Conservation (phyloP, 2,113 vertebrate genomes). For the Ammodytes marinus region DNA sequence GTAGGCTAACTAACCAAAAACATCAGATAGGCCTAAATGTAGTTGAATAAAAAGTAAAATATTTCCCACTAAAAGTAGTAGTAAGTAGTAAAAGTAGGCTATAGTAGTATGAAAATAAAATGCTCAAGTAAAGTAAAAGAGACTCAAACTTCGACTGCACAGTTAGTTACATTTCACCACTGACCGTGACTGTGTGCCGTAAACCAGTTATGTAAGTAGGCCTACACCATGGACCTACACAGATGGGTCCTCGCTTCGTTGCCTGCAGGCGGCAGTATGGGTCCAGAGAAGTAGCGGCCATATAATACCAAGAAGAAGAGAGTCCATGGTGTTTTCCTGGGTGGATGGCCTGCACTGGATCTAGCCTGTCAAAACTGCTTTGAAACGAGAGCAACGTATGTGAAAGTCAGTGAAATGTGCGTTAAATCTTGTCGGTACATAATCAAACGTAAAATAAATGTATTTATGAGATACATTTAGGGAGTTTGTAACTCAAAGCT, state of each 20-base stretch:
- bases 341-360: slow-evolving; percentile 71
- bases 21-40: not conserved
- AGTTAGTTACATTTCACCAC: not conserved
- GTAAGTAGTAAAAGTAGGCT: not conserved
- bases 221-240: too few species aligned
- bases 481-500: not conserved
- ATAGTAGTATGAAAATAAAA: not conserved
- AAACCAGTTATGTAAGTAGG: too few species aligned
- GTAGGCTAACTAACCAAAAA: not conserved
- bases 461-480: not conserved
- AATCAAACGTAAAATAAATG: not conserved
- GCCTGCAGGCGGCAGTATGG: slow-evolving; percentile 34
- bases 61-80: not conserved
- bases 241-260: not conserved
- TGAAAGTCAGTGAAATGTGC: slow-evolving; percentile 60
- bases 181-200: too few species aligned
- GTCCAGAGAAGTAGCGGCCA: not conserved
- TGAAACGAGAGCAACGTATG: slow-evolving; percentile 58
- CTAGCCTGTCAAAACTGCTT: slow-evolving; percentile 59
- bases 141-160: not conserved
- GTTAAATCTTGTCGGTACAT: not conserved
- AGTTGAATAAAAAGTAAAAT: not conserved
- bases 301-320: slow-evolving; percentile 49
- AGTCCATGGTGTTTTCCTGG: slow-evolving; percentile 62
- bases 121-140: not conserved